These are phyloP conservation scores for Pandemis heparana DNA, from an alignment of 2,888 invertebrate species.

Conservation along the genomic window DNA sequence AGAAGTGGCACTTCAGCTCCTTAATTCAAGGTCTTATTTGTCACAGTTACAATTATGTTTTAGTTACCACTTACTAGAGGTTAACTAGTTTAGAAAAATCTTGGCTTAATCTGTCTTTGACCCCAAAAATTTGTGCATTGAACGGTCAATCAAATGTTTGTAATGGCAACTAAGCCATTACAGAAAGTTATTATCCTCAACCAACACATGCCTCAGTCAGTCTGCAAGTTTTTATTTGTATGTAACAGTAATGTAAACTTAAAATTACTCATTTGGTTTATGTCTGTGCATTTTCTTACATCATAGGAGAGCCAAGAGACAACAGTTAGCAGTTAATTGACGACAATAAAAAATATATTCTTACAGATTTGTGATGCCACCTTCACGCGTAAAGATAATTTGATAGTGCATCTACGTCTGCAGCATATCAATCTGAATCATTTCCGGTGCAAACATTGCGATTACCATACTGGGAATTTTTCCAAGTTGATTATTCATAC, in stretches of 20 bases:
- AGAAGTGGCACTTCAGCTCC: no score
- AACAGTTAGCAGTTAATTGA: no score
- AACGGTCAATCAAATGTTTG: background rate
- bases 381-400: slow-evolving; percentile 90
- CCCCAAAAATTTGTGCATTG: background rate
- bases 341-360: background rate
- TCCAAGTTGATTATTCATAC: slow-evolving; percentile 71
- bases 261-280: no score
- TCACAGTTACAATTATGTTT: background rate
- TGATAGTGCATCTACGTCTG: slow-evolving; percentile 90
- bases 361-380: slow-evolving; percentile 87
- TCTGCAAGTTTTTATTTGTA: no score
- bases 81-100: background rate
- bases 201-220: no score
- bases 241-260: no score
- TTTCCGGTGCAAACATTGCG: slow-evolving; percentile 68
- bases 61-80: background rate
- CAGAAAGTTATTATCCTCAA: no score
- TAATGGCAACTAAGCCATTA: no score
- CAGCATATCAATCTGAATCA: slow-evolving; percentile 72
- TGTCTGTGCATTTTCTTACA: no score
- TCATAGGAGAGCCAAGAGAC: no score
- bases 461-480: slow-evolving; percentile 66
- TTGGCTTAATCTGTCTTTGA: background rate
- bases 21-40: background rate